Evolutionary conservation across 92 coral and sea anemone species (phyloP), one percentile per base, ranked within the genome.

Genomic region (Zoanthus solanderi): DNA sequence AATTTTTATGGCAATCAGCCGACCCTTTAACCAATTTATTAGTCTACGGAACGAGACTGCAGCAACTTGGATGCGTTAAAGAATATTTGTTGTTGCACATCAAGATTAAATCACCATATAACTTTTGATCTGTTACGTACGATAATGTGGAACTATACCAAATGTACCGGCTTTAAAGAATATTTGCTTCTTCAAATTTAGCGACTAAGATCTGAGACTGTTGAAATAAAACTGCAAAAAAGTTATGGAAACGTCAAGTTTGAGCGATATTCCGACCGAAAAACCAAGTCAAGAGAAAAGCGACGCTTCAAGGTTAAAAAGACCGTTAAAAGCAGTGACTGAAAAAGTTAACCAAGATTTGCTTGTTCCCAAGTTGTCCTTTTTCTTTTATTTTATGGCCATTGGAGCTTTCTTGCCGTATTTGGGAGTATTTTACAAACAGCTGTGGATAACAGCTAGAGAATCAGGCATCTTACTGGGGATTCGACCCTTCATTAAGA

Each of bases 371-470:
- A 95, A 95, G 78, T 29, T 95, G 53, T 89, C 96, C 60, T 95
- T 95, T 78, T 93, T 95, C 83, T 95, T 95, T 86, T 95, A 89
- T 74, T 95, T 91, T 87, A 95, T 95, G 98, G 98, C 94, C 14
- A 87, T 92, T 52, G 98, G 98, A 28, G 94, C 98, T 17, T 91
- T 91, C 72, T 88, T 95, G 15, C 98, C 98, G 1, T 95, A 95
- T 75, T 96, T 95, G 17, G 98, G 98, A 3, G 98, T 95, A 71
- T 95, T 94, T 71, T 95, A 95, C 83, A 95, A 95, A 61, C 98
- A 95, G 61, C 89, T 95, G 7, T 95, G 98, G 98, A 92, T 95
- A 23, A 91, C 93, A 12, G 98, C 98, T 17, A 88, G 96, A 32
- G 94, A 95, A 71, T 89, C 96, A 15, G 98, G 98, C 0, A 93